Evolutionary conservation across 2,113 vertebrate genomes (phyloP).

Genomic region (Irena cyanogastra): DNA sequence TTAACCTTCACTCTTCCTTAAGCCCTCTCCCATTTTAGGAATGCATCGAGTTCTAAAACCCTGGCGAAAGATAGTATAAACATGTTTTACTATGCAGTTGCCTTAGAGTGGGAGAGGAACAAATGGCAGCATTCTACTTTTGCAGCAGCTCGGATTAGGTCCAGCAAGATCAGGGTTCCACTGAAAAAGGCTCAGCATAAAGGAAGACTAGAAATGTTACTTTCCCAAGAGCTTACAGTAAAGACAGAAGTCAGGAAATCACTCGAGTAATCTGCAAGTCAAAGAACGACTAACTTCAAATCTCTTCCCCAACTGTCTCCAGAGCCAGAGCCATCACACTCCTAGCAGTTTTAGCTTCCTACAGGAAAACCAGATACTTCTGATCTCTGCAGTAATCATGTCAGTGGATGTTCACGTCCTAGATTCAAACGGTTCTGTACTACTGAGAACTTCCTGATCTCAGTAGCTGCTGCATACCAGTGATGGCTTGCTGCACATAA

Average conservation of each 20-base stretch:
- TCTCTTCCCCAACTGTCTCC: background rate
- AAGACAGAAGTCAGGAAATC: background rate
- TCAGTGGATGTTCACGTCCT: background rate
- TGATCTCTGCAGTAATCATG: background rate
- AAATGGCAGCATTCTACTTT: background rate
- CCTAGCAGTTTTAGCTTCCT: background rate
- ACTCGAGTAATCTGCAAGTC: background rate
- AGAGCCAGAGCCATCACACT: background rate
- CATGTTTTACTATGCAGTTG: background rate
- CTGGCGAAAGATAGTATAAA: background rate
- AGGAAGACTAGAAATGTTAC: background rate
- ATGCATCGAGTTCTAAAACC: background rate
- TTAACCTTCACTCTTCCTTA: background rate
- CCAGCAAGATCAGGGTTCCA: background rate
- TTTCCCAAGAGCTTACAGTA: background rate
- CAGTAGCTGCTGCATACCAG: background rate
- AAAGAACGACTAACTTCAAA: background rate
- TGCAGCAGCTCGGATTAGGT: background rate
- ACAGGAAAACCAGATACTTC: background rate
- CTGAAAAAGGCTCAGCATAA: background rate
- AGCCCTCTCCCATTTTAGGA: background rate
- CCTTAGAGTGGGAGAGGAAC: background rate
- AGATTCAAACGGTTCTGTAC: background rate
- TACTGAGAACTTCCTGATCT: background rate
- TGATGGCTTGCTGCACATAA: background rate